Percentiles rank a stretch among this genome's conserved stretches.
phyloP scores from a whole-genome alignment of 1,140 invertebrate genomes.

The Rhopalosiphum padi region DNA sequence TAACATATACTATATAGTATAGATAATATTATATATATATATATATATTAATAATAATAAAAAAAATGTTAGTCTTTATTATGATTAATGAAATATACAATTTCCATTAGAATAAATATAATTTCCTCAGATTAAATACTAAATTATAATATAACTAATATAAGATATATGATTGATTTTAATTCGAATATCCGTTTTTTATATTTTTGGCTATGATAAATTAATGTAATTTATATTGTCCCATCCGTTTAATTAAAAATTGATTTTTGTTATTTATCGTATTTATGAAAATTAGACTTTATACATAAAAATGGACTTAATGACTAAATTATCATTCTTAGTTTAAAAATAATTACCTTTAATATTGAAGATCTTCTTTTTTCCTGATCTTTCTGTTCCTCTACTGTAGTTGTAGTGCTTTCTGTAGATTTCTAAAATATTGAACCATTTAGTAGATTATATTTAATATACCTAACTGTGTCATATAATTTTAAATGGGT shows the following conservation, averaged over 20 bases:
- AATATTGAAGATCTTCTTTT: conserved; percentile 55
- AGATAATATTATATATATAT: no score
- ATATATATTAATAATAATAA: no score
- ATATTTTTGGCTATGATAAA: no score
- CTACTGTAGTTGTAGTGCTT: background rate
- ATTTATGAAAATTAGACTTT: background rate
- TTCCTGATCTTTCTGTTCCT: conserved; percentile 56
- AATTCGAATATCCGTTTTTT: no score
- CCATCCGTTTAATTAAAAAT: background rate
- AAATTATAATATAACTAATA: no score
- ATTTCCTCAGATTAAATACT: no score
- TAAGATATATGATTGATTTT: no score
- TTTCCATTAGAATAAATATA: no score
- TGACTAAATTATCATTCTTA: background rate
- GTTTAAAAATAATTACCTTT: conserved; percentile 22
- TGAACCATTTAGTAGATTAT: background rate
- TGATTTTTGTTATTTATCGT: background rate
- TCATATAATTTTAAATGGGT: background rate
- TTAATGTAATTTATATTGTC: background rate
- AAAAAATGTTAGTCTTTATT: no score
- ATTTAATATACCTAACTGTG: background rate
- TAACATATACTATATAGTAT: no score
- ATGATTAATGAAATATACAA: no score
- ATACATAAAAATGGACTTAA: background rate
- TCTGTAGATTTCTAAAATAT: conserved; percentile 27